Evolutionary conservation across 2,113 vertebrate genomes (phyloP), one percentile per base, ranked within the genome.

Genomic region (Cavia porcellus): DNA sequence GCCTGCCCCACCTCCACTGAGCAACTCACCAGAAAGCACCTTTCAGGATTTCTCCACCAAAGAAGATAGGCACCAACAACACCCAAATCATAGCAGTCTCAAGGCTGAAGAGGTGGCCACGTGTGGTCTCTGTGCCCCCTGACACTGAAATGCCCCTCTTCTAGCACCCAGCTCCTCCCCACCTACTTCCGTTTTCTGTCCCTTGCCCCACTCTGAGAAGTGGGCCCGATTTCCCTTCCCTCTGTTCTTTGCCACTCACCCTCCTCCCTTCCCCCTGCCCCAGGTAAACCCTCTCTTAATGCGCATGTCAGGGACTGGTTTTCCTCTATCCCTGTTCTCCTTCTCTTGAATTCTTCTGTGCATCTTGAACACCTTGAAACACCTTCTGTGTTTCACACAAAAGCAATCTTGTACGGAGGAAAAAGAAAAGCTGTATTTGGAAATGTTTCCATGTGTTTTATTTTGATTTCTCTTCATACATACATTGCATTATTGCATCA

Each of bases 391-490:
- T 38, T 74, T 75, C 74, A 86, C 72, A 35, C 3, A 52, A 12
- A 70, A 74, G 50, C 35, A 83, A 19, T 74, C 59, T 50, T 28
- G 1, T 84, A 30, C 42, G 50, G 68, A 81, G 13, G 79, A 81
- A 84, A 75, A 94, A 86, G 79, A 64, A 90, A 77, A 62, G 57
- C 74, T 72, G 14, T 59, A 32, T 70, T 57, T 89, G 82, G 38
- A 82, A 87, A 90, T n/a, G 24, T 25, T 25, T n/a, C 62, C 32
- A 8, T 11, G 1, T 86, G 55, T 96, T 90, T 86, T 8, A 12
- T 82, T 66, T 94, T 20, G 35, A 62, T 88, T 79, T 68, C 52
- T 86, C 45, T 70, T 66, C 38, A 82, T 32, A 38, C 42, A 68
- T 74, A 83, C 47, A 47, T 61, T 72, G 45, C 52, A 24, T 79